Conservation (phyloP, 2,113 vertebrate species). For the Caranx ignobilis region DNA sequence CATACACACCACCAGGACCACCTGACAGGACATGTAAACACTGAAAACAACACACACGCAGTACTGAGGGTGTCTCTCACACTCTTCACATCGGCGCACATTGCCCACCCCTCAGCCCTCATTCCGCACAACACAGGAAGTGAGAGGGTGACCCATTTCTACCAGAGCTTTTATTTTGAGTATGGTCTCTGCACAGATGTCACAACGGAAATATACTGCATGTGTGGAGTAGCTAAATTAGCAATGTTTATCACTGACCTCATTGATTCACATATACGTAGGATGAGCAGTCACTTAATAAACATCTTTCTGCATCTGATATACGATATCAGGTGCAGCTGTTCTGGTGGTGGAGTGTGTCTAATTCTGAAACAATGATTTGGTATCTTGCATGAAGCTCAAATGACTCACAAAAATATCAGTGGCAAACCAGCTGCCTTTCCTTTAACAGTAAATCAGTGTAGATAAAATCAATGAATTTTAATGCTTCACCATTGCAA, state of each 20-base stretch:
- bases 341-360: not conserved
- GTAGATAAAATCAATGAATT: not conserved
- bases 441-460: not conserved
- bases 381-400: not conserved
- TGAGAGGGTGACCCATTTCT: slow-evolving; percentile 76
- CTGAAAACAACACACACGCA: slow-evolving; percentile 16
- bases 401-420: not conserved
- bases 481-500: not conserved
- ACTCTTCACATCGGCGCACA: not conserved
- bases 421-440: slow-evolving; percentile 37
- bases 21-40: slow-evolving; percentile 78
- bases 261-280: slow-evolving; percentile 9
- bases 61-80: slow-evolving; percentile 13
- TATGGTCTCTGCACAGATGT: slow-evolving; percentile 54
- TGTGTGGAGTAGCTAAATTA: not conserved
- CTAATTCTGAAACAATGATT: not conserved
- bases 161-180: slow-evolving; percentile 53
- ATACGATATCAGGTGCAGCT: not conserved
- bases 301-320: not conserved
- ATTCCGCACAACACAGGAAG: slow-evolving; percentile 74
- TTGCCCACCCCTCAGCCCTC: slow-evolving; percentile 43
- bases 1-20: slow-evolving; percentile 59
- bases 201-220: slow-evolving; percentile 54
- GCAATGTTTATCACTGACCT: slow-evolving; percentile 23
- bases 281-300: not conserved